Evolutionary conservation across 2,113 vertebrate species (phyloP).

Genomic region (Opisthocomus hoazin): DNA sequence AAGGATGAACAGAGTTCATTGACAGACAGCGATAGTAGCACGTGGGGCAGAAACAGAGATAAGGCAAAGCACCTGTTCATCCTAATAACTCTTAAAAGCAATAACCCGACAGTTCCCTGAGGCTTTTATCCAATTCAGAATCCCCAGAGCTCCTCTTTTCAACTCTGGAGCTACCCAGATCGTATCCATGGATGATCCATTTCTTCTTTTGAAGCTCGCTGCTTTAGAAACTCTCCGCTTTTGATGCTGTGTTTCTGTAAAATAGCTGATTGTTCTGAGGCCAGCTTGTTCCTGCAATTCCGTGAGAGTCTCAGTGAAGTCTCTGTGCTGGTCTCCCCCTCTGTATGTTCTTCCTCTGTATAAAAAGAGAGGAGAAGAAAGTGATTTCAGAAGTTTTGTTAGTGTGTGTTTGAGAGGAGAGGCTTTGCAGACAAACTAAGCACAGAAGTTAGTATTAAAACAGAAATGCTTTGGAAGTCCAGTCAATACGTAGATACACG

Average conservation of each 20-base stretch:
- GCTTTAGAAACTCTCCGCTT: background rate
- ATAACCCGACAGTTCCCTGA: background rate
- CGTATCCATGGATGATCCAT: background rate
- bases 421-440: background rate
- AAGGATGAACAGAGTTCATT: background rate
- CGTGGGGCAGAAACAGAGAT: fast-evolving
- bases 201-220: background rate
- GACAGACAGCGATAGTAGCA: background rate
- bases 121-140: background rate
- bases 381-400: background rate
- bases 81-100: background rate
- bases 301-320: background rate
- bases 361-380: background rate
- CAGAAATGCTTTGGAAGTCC: background rate
- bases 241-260: background rate
- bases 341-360: background rate
- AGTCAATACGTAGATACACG: background rate
- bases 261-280: background rate
- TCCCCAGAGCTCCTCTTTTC: background rate
- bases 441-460: background rate
- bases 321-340: background rate
- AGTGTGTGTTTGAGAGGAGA: background rate
- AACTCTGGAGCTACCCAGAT: background rate
- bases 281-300: background rate
- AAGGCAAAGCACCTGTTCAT: background rate